Base-by-base conservation (phyloP, 2,797 vertebrate species). In the Crocidura indochinensis region DNA sequence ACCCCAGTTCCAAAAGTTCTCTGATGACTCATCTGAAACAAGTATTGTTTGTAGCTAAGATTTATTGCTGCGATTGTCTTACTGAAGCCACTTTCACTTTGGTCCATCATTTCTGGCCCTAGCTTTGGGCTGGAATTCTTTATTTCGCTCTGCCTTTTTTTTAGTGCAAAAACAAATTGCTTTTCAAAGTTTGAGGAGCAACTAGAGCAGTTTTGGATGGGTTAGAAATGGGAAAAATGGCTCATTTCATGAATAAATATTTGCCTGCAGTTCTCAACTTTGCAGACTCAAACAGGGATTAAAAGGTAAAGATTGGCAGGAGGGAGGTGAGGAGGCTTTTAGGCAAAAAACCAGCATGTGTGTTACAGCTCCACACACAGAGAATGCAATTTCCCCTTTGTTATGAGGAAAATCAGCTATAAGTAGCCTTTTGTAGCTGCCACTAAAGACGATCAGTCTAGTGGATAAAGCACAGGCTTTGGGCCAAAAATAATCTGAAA, bases 231-330 rank as follows among this genome's bases (percentile, higher is more conserved):
- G 88, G 88, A 0, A 62, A 94, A 94, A 95, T 91, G 90, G 86
- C 90, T 95, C 93, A 94, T 96, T 96, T 93, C 88, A 78, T 95
- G 91, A 95, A 96, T 95, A 96, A 96, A 96, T 96, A 96, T 96
- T 96, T 96, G 92, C 86, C 94, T 78, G 93, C 0, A 0, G 91
- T 91, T 93, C 80, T 94, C 88, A 7, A 83, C 90, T 94, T 91
- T 65, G 80, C 90, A 90, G 88, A 64, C 80, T 96, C 91, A 96
- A 94, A 95, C 73, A 84, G 91, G 91, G 92, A 92, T 92, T 95
- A 96, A 92, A 96, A 93, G 84, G 90, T 92, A 90, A 90, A 96
- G 94, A 91, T 87, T 96, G 88, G 93, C 94, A 91, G 86, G 87
- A 74, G 44, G 80, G 91, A 92, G 81, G 65, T 82, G 47, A 94